Conservation (phyloP, 2,797 vertebrate genomes). For the Chiloscyllium punctatum region DNA sequence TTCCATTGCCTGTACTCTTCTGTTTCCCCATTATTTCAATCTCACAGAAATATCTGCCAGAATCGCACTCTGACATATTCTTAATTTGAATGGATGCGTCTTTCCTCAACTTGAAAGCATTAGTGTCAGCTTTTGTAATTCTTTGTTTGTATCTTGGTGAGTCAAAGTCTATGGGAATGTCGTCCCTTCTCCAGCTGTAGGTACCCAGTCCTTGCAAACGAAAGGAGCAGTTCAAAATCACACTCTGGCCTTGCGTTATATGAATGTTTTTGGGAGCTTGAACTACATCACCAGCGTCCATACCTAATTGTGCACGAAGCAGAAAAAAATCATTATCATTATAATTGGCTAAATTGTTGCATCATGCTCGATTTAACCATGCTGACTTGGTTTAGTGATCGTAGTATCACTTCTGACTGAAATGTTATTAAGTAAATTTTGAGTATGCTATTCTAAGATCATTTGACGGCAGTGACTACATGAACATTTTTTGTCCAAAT, state of each 20-base stretch:
- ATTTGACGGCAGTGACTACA: background rate
- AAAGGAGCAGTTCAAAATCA: background rate
- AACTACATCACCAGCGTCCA: background rate
- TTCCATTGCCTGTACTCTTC: background rate
- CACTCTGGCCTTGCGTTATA: background rate
- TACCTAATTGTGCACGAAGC: background rate
- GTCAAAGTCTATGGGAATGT: background rate
- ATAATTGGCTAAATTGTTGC: background rate
- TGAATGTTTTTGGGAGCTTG: background rate
- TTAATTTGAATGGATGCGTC: conserved; percentile 8
- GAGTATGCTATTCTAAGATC: background rate
- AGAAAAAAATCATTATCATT: background rate
- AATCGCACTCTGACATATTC: background rate
- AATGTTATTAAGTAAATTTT: background rate
- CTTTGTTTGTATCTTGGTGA: background rate
- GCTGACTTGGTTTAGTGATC: background rate
- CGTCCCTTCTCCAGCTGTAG: background rate
- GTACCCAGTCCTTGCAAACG: background rate
- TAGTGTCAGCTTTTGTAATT: background rate
- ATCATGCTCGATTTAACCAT: background rate
- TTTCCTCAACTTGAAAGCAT: background rate
- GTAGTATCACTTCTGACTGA: background rate
- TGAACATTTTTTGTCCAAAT: background rate
- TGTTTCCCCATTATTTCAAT: background rate
- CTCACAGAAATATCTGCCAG: background rate